These are phyloP conservation scores for Phymanthus crucifer DNA, from an alignment of 92 coral and sea anemone species.

Conservation along the genomic window DNA sequence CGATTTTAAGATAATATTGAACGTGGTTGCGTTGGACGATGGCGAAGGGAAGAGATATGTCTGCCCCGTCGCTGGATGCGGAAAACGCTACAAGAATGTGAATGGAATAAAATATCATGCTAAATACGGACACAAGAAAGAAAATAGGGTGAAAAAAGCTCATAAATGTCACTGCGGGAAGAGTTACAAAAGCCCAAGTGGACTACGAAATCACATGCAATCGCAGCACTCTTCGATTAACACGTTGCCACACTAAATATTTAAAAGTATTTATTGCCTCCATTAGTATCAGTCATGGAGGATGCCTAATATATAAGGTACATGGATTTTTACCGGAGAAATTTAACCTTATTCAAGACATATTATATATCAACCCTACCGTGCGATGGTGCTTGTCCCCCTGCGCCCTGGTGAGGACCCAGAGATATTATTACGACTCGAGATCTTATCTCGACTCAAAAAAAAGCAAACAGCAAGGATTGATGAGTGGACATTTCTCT, in stretches of 20 bases:
- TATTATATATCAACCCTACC: neutral
- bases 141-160: conserved; percentile 79
- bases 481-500: neutral
- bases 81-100: conserved; percentile 94
- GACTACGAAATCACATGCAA: conserved; percentile 94
- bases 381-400: neutral
- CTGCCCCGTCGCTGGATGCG: conserved; percentile 99
- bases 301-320: neutral
- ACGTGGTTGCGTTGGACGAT: conserved; percentile 97
- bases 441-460: neutral
- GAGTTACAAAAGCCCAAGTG: conserved; percentile 97
- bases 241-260: conserved; percentile 40
- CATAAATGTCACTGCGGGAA: conserved; percentile 99
- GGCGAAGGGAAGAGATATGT: conserved; percentile 96
- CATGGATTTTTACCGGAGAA: conserved; percentile 2
- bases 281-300: neutral
- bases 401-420: neutral
- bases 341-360: neutral
- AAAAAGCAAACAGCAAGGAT: neutral
- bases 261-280: conserved; percentile 38
- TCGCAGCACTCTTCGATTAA: conserved; percentile 80
- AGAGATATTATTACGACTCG: neutral
- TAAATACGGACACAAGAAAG: conserved; percentile 93
- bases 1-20: conserved; percentile 77
- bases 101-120: conserved; percentile 99